Evolutionary conservation across 2,113 vertebrate genomes (phyloP).

Genomic region (Peromyscus leucopus): DNA sequence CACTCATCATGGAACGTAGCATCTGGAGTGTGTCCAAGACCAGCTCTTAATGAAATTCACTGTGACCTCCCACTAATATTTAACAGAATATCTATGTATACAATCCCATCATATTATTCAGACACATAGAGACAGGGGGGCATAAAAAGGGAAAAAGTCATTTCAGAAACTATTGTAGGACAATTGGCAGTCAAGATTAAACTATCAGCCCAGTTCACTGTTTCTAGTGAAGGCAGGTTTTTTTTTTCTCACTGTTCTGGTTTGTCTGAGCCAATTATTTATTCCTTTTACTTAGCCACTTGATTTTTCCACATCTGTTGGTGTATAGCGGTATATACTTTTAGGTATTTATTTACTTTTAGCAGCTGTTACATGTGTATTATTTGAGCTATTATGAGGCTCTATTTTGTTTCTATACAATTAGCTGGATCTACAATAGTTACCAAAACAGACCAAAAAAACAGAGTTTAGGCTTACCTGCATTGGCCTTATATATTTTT

Average conservation of each 20-base stretch:
- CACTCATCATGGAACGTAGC: neutral
- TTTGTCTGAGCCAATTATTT: neutral
- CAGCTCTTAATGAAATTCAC: conserved; percentile 28
- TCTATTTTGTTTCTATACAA: neutral
- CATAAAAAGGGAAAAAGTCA: neutral
- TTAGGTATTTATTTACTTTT: neutral
- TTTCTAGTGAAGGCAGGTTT: neutral
- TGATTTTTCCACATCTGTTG: neutral
- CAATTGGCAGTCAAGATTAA: neutral
- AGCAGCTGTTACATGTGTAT: neutral
- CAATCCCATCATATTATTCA: neutral
- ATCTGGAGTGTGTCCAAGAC: neutral
- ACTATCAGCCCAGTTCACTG: neutral
- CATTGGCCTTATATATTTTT: neutral
- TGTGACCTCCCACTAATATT: neutral
- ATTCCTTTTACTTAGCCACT: neutral
- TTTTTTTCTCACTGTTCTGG: no score
- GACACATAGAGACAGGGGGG: neutral
- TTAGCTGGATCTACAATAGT: neutral
- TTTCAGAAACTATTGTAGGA: neutral
- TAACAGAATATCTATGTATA: neutral
- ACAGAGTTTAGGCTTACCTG: neutral
- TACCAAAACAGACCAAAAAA: neutral
- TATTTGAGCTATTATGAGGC: neutral
- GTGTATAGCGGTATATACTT: no score